Conservation (phyloP, 2,113 vertebrate genomes). For the Rhabdornis inornatus region DNA sequence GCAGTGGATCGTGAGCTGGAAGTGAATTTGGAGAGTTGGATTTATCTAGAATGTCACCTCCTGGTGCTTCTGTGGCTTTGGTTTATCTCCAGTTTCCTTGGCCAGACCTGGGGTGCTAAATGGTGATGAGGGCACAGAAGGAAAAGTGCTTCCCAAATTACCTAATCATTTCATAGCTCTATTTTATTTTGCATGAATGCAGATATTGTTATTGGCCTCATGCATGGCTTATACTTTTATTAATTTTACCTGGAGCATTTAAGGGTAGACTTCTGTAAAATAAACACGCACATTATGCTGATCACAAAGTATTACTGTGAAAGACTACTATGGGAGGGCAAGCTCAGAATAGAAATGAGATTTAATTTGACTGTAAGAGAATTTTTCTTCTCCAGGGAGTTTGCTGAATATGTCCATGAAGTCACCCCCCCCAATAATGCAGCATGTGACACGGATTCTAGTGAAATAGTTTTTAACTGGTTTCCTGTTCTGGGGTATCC, state of each 20-base stretch:
- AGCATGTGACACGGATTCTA: neutral
- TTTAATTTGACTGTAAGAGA: neutral
- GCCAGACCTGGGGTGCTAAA: neutral
- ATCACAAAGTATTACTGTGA: neutral
- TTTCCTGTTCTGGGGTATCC: neutral
- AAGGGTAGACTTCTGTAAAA: neutral
- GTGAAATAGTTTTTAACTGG: neutral
- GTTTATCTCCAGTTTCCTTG: neutral
- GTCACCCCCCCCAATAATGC: neutral
- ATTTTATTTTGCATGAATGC: neutral
- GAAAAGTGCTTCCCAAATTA: neutral
- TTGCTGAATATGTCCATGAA: neutral
- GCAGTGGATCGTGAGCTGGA: accelerated
- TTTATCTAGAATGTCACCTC: neutral
- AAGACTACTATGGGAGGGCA: neutral
- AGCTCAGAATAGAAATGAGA: neutral
- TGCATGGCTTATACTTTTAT: neutral
- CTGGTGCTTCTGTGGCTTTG: neutral
- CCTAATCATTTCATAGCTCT: neutral
- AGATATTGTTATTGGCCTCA: neutral
- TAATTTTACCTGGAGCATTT: neutral
- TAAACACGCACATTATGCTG: neutral
- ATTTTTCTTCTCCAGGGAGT: neutral
- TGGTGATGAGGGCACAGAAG: neutral
- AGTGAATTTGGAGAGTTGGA: neutral